Evolutionary conservation across 2,113 vertebrate genomes (phyloP).

Genomic region (Euleptes europaea): DNA sequence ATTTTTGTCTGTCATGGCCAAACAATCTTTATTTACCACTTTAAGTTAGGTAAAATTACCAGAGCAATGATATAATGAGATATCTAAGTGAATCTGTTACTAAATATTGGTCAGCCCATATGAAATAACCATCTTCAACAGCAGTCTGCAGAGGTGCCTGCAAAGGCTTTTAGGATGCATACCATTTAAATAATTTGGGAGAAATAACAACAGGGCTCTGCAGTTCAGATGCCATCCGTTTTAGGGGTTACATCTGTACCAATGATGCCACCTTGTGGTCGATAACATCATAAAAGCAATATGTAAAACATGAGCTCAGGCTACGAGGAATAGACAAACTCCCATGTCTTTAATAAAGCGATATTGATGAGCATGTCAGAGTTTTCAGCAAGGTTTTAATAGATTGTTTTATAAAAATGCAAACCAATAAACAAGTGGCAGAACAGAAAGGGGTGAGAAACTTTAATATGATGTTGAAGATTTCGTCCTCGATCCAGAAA

Average conservation of each 20-base stretch:
- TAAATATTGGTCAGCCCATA: not conserved
- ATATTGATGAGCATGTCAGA: not conserved
- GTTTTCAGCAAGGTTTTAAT: not conserved
- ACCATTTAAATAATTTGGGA: not conserved
- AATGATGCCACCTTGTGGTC: slow-evolving; percentile 30
- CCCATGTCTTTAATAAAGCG: not conserved
- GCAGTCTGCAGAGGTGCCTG: not conserved
- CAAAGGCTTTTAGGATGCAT: not conserved
- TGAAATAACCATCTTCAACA: not conserved
- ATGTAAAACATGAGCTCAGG: not conserved
- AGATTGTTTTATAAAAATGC: not conserved
- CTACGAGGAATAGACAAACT: not conserved
- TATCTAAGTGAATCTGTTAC: not conserved
- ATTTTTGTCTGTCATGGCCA: not conserved
- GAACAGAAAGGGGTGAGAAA: not conserved
- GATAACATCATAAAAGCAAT: not conserved
- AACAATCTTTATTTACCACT: not conserved
- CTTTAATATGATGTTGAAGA: not conserved
- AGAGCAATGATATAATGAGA: not conserved
- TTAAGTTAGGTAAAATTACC: not conserved
- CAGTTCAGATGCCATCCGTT: not conserved
- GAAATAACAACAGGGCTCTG: not conserved
- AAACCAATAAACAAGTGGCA: not conserved
- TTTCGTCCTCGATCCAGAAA: not conserved
- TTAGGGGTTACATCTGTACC: slow-evolving; percentile 1